These are phyloP conservation scores for Apamea sordens DNA, from an alignment of 2,888 invertebrate genomes.

Conservation along the genomic window DNA sequence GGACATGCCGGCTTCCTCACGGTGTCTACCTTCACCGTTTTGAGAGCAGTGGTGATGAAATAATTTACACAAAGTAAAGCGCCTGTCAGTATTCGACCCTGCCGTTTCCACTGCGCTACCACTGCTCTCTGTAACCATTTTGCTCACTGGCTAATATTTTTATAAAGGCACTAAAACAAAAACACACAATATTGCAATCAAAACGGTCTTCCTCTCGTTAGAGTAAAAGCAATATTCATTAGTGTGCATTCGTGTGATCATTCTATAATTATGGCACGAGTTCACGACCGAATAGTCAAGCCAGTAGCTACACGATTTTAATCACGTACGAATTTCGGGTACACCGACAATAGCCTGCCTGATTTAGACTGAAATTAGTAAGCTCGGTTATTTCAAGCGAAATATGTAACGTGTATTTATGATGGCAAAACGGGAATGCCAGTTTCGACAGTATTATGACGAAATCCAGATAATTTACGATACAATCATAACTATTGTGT, in stretches of 20 bases:
- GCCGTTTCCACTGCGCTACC: too few relatives aligned
- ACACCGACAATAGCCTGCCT: neutral
- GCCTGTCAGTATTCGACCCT: too few relatives aligned
- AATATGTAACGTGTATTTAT: neutral
- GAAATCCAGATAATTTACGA: neutral
- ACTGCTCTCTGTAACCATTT: too few relatives aligned
- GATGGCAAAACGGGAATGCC: neutral
- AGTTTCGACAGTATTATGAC: neutral
- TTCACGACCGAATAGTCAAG: neutral
- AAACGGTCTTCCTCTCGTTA: too few relatives aligned
- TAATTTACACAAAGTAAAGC: too few relatives aligned
- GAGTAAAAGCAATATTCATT: neutral
- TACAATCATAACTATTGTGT: neutral
- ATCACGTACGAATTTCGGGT: neutral
- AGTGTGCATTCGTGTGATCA: neutral
- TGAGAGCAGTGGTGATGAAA: too few relatives aligned
- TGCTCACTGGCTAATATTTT: neutral
- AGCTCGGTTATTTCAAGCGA: neutral
- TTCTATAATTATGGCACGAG: neutral
- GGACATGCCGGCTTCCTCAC: too few relatives aligned
- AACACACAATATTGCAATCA: neutral
- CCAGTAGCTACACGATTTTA: neutral
- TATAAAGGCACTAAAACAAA: neutral
- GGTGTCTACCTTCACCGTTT: too few relatives aligned
- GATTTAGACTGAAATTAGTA: neutral